Evolutionary conservation across 2,797 vertebrate species (phyloP), one percentile per base, ranked within the genome.

Genomic region (Acanthis flammea): DNA sequence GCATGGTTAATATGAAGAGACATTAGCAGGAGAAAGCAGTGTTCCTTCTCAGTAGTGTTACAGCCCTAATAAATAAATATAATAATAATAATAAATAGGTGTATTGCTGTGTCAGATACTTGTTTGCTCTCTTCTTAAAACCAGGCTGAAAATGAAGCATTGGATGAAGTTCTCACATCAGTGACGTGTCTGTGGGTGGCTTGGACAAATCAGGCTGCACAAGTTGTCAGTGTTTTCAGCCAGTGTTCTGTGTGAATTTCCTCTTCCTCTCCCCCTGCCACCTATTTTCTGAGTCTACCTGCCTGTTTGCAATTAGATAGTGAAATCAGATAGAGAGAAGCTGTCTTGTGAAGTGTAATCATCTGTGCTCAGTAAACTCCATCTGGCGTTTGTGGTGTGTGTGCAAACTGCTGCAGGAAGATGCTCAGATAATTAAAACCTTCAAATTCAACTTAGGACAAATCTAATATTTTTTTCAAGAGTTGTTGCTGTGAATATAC

Each of bases 241-340:
- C n/a, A 53, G 7, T 15, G 15, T 42, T 65, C 44, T 2, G 0
- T 19, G 22, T 27, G 58, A 55, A 53, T 37, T 73, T 82, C 31
- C 25, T 72, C 31, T 41, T 55, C n/a, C 10, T 55, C 35, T 76
- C 23, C 74, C 66, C 73, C 37, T 63, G 28, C n/a, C 35, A 72
- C 27, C 14, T 54, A 8, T 79, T 81, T 65, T 37, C 78, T 55
- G 61, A 75, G 51, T 44, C 50, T 72, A 81, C 53, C 71, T 94
- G 74, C 55, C 70, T 88, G 35, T 83, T 95, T 88, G 62, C 47
- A 44, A 85, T 86, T 89, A 87, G 68, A 51, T 62, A 31, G 74
- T 77, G 84, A 94, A 95, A 61, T 65, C 47, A 57, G 55, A 82
- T 91, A 60, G 68, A 86, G 96, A 77, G 42, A 90, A 94, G 53